These are phyloP conservation scores for Grammomys surdaster DNA, from an alignment of 2,113 vertebrate genomes.

Conservation along the genomic window DNA sequence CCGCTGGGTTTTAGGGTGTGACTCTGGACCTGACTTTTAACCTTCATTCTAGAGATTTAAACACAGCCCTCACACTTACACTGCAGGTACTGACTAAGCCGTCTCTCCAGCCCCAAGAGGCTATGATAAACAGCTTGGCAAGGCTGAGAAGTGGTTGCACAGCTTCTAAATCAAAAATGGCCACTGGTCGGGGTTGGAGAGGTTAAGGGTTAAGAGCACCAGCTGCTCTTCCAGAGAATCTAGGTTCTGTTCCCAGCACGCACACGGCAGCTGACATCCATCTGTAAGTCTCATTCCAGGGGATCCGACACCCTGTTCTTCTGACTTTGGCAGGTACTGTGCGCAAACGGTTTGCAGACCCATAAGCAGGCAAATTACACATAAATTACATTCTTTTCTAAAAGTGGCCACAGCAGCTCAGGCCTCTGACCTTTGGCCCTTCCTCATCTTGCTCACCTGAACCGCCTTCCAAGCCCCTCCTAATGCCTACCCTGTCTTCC, in stretches of 20 bases:
- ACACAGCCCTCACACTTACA: too few species aligned
- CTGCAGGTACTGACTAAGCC: rapidly evolving
- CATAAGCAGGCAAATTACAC: not conserved
- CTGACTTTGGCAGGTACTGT: not conserved
- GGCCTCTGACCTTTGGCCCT: not conserved
- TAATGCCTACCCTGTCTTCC: not conserved
- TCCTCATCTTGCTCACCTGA: too few species aligned
- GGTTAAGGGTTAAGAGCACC: not conserved
- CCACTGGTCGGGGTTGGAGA: not conserved
- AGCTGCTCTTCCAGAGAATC: not conserved
- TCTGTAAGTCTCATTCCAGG: not conserved
- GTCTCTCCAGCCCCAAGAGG: not conserved
- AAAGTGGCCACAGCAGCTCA: not conserved
- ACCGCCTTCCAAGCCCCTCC: not conserved
- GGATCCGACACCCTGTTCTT: not conserved
- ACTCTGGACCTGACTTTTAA: not conserved
- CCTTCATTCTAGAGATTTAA: not conserved
- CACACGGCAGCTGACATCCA: not conserved
- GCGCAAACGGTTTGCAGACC: too few species aligned
- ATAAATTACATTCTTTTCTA: not conserved
- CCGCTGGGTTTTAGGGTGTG: not conserved
- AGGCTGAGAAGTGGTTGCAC: not conserved
- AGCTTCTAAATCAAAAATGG: not conserved
- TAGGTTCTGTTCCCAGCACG: not conserved
- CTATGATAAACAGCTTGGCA: not conserved